Conservation (phyloP, 2,888 invertebrate species). For the Athripsodes cinereus region DNA sequence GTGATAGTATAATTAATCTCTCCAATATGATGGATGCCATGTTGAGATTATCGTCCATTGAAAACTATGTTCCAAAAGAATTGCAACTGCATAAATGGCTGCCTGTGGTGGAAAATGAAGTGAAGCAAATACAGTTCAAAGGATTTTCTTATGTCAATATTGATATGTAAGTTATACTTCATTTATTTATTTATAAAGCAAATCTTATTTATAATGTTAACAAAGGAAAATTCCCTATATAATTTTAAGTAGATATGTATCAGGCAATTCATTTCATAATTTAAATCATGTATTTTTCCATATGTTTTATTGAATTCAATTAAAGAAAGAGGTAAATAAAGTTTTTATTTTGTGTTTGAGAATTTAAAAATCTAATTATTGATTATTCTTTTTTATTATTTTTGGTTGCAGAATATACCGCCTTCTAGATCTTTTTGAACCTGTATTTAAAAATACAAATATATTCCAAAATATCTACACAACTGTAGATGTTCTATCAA, state of each 20-base stretch:
- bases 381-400: too few relatives aligned
- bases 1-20: conserved; percentile 40
- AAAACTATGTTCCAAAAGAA: conserved; percentile 47
- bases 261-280: too few relatives aligned
- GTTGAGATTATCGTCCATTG: conserved; percentile 39
- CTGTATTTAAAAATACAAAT: conserved; percentile 41
- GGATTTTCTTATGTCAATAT: conserved; percentile 41
- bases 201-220: too few relatives aligned
- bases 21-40: conserved; percentile 42
- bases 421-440: conserved; percentile 39
- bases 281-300: too few relatives aligned
- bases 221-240: too few relatives aligned
- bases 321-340: too few relatives aligned
- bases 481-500: conserved; percentile 31
- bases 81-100: conserved; percentile 30
- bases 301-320: too few relatives aligned
- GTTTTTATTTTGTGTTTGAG: too few relatives aligned
- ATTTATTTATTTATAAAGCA: background rate
- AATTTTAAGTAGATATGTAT: too few relatives aligned
- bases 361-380: too few relatives aligned
- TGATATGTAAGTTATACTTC: conserved; percentile 36
- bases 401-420: conserved; percentile 37
- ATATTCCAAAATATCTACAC: conserved; percentile 37
- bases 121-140: background rate
- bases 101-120: background rate